Conservation (phyloP, 2,113 vertebrate genomes). For the Neolamprologus longior region DNA sequence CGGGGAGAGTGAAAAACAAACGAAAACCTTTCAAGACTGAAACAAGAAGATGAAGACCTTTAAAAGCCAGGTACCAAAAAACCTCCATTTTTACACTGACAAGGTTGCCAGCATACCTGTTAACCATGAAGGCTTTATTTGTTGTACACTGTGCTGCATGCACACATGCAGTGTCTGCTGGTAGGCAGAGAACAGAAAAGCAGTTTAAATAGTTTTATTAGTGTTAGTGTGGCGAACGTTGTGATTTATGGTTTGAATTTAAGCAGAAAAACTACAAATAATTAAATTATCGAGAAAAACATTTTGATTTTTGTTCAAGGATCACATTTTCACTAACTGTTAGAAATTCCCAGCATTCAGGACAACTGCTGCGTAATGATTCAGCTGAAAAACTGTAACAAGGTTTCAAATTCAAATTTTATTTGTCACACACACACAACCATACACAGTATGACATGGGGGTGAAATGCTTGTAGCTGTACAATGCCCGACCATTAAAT, state of each 20-base stretch:
- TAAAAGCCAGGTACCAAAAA: not conserved
- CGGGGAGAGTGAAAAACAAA: not conserved
- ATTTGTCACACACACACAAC: no score
- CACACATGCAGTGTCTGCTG: not conserved
- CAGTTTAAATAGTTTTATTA: not conserved
- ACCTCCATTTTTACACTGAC: not conserved
- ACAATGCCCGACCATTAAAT: rapidly evolving
- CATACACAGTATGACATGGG: no score
- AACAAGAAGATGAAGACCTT: not conserved
- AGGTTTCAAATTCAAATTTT: no score
- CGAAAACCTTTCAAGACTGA: not conserved
- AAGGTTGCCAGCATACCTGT: not conserved
- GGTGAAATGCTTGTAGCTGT: no score
- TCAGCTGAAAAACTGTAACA: not conserved
- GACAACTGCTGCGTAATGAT: not conserved
- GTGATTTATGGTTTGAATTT: not conserved
- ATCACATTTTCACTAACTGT: not conserved
- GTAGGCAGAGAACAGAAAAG: not conserved
- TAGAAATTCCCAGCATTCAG: not conserved
- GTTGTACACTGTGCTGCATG: not conserved
- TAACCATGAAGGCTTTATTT: not conserved
- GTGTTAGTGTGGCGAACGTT: rapidly evolving
- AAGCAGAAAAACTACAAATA: not conserved
- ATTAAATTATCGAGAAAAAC: not conserved
- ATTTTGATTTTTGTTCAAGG: not conserved